Percentiles rank a stretch among this genome's conserved stretches.
Evolutionary conservation across 2,797 vertebrate genomes (phyloP).

Genomic region (Pseudopleuronectes americanus): DNA sequence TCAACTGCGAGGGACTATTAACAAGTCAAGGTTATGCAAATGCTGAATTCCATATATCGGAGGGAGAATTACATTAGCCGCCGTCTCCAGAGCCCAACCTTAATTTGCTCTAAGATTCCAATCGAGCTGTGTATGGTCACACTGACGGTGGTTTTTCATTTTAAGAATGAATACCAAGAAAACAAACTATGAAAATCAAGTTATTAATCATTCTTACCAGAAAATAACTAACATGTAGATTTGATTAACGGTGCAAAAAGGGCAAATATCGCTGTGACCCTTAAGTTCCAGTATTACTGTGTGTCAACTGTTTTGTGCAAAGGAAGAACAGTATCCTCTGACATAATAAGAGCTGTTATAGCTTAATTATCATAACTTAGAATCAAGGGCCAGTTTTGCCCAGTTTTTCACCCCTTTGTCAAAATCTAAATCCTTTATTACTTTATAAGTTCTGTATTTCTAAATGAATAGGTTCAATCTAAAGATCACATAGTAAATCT

Average conservation of each 20-base stretch:
- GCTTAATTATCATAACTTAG: too few relatives aligned
- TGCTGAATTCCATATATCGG: neutral
- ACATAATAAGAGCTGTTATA: too few relatives aligned
- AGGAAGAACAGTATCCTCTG: neutral
- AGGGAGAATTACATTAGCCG: constrained; percentile 2
- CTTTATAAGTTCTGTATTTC: too few relatives aligned
- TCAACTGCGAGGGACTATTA: constrained; percentile 3
- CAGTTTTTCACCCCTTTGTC: too few relatives aligned
- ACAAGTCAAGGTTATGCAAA: constrained; percentile 1
- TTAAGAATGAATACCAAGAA: neutral
- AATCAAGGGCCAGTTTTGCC: too few relatives aligned
- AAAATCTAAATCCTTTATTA: too few relatives aligned
- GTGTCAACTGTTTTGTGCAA: neutral
- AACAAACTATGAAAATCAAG: neutral
- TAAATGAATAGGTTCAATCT: too few relatives aligned
- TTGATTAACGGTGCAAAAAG: neutral
- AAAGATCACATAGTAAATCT: neutral
- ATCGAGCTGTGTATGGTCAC: neutral
- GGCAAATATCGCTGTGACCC: neutral
- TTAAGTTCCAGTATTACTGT: neutral
- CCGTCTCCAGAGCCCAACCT: neutral
- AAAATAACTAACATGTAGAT: neutral
- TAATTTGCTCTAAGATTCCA: constrained; percentile 14
- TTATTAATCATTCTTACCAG: neutral
- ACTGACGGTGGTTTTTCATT: neutral